Base-by-base conservation (phyloP, 2,888 invertebrate species). In the Papilio gigon region DNA sequence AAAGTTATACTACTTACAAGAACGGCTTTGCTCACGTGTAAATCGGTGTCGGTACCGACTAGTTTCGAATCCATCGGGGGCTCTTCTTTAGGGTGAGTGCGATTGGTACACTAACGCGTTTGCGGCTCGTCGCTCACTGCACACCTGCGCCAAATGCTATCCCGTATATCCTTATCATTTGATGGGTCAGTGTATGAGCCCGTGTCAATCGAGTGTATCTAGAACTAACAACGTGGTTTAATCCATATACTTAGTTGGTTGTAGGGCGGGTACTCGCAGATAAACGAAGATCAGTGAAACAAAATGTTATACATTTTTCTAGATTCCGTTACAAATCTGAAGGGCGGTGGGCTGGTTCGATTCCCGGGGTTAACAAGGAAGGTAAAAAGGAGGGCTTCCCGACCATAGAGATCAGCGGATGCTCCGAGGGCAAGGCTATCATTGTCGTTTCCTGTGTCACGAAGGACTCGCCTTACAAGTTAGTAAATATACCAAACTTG, bases 371-470 rank as follows among this genome's bases (percentile, higher is more conserved):
- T 65, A 95, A 94, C 83, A 97, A 96, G 84, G 97, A 97, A 89
- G 97, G 98, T 65, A 95, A 94, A 83, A 97, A 96, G 84, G 97
- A 97, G 89, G 97, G 98, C 1, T 98, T 94, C 90, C 99, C 99
- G 70, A 95, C 96, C 35, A 97, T 99, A 76, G 95, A 96, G 93
- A 96, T 98, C 77, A 93, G 94, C 73, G 97, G 97, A 64, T 96
- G 97, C 86, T 1, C 40, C 4, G 93, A 93, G 76, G 98, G 98
- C 30, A 94, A 95, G 72, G 97, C 97, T 8, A 95, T 97, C 67
- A 96, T 98, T 63, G 97, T 98, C 14, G 98, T 98, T 14, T 98
- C 98, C 0, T 98, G 98, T 87, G 98, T 99, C 68, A 98, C 98
- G 42, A 97, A 97, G 88, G 98, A 98, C 81, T 91, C 93, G 30